These are phyloP conservation scores for Ectemnius continuus DNA, from an alignment of 2,888 invertebrate genomes.

Conservation along the genomic window DNA sequence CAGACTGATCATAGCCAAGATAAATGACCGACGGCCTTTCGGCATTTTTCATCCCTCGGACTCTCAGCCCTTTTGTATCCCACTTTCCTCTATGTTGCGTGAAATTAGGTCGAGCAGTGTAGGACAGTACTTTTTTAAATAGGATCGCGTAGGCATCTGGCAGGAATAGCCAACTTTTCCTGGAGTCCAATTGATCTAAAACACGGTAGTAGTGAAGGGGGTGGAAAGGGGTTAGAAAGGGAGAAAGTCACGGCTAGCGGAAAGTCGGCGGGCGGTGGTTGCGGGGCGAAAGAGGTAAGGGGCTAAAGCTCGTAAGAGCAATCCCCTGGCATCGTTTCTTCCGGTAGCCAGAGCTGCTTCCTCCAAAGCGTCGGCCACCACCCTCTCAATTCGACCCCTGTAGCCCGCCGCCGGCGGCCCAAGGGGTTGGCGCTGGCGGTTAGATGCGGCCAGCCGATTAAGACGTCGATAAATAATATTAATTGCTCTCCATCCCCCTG, in stretches of 20 bases:
- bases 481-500: conserved; percentile 70
- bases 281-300: not conserved
- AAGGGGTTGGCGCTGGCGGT: conserved; percentile 55
- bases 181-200: no score
- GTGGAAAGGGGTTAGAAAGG: not conserved
- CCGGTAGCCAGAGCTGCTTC: conserved; percentile 13
- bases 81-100: no score
- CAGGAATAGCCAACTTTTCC: not conserved
- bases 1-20: conserved; percentile 8
- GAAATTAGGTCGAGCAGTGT: no score
- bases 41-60: not conserved
- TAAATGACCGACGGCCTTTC: conserved; percentile 9
- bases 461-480: conserved; percentile 78
- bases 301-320: conserved; percentile 8
- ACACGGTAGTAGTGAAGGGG: not conserved
- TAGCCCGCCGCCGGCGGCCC: conserved; percentile 33
- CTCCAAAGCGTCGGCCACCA: conserved; percentile 19
- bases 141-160: not conserved
- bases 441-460: conserved; percentile 75
- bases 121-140: no score
- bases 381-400: conserved; percentile 32
- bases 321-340: conserved; percentile 7
- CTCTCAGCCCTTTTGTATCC: not conserved
- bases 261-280: not conserved
- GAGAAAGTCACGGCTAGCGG: not conserved